These are phyloP conservation scores for Callyntrura guangdongensis DNA, from an alignment of 2,888 invertebrate species.

Conservation along the genomic window DNA sequence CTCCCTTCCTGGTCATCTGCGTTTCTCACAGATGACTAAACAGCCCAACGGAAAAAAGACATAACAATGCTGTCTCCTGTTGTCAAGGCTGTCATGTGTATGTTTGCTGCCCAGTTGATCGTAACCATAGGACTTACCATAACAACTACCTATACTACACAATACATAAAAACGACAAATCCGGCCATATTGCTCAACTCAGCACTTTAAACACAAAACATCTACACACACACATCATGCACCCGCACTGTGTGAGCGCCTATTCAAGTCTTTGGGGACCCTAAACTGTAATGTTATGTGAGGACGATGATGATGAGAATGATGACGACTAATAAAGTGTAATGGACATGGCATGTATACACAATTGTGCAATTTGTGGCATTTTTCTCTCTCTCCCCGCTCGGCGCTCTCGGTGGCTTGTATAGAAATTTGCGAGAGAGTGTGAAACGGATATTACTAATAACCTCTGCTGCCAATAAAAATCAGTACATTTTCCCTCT, in stretches of 20 bases:
- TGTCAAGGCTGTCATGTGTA: slow-evolving; percentile 1
- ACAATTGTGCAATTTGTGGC: slow-evolving; percentile 57
- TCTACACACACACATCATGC: not conserved
- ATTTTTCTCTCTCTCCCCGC: slow-evolving; percentile 18
- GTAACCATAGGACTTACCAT: not conserved
- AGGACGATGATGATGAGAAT: slow-evolving; percentile 24
- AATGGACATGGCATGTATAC: slow-evolving; percentile 65
- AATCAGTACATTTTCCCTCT: not conserved
- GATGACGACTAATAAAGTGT: slow-evolving; percentile 66
- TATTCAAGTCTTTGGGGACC: not conserved
- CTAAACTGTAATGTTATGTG: slow-evolving; percentile 6
- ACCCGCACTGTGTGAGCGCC: not conserved
- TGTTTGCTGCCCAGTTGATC: not conserved
- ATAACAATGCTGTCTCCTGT: slow-evolving; percentile 19
- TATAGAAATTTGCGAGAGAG: slow-evolving; percentile 60
- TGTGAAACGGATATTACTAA: slow-evolving; percentile 32
- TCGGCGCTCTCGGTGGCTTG: not conserved
- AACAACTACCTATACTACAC: not conserved
- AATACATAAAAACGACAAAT: slow-evolving; percentile 9
- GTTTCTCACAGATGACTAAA: slow-evolving; percentile 21
- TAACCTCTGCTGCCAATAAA: not conserved
- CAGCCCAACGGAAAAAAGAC: slow-evolving; percentile 19
- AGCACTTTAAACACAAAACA: not conserved
- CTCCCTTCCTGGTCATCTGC: slow-evolving; percentile 10
- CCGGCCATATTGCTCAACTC: slow-evolving; percentile 3